Percentiles rank a stretch among this genome's conserved stretches.
These are phyloP conservation scores for Drosophila paramelanica DNA, from an alignment of 2,888 invertebrate genomes.

Conservation along the genomic window DNA sequence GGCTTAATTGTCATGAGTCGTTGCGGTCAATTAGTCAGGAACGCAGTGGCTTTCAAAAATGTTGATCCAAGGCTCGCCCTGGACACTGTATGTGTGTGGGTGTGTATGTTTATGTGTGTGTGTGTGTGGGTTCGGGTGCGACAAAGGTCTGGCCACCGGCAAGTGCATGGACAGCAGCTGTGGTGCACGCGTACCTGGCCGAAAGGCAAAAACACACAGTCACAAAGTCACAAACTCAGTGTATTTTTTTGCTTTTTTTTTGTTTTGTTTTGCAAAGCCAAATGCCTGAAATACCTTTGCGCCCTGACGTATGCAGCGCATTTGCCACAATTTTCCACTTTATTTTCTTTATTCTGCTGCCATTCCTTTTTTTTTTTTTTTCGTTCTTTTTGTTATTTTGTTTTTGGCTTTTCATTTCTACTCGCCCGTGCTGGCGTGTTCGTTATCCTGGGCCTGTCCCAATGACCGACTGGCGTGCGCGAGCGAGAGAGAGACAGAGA, in stretches of 20 bases:
- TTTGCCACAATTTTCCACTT: constrained; percentile 34
- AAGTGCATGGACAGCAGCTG: constrained; percentile 14
- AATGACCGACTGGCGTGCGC: constrained; percentile 76
- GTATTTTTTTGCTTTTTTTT: too few relatives aligned
- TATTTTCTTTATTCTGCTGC: constrained; percentile 9
- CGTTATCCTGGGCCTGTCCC: constrained; percentile 76
- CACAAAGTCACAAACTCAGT: constrained; percentile 23
- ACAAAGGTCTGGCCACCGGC: constrained; percentile 9
- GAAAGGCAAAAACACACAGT: constrained; percentile 8
- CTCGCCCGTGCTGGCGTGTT: constrained; percentile 28
- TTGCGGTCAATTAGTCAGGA: constrained; percentile 52
- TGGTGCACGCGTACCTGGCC: constrained; percentile 30
- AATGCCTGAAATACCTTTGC: constrained; percentile 36
- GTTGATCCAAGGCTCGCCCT: constrained; percentile 43
- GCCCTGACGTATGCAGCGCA: constrained; percentile 59
- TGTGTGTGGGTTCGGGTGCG: constrained; percentile 6
- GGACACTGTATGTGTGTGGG: constrained; percentile 16
- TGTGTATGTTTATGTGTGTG: constrained; percentile 1
- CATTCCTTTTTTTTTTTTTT: constrained; percentile 4
- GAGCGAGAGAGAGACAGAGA: too few relatives aligned
- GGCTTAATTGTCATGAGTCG: constrained; percentile 56
- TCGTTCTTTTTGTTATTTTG: background rate
- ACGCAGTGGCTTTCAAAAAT: constrained; percentile 36
- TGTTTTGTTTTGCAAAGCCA: constrained; percentile 33
- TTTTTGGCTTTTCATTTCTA: constrained; percentile 7